Percentiles rank a stretch among this genome's conserved stretches.
phyloP scores from a whole-genome alignment of 2,888 invertebrate species.

The Ennomos quercinarius region DNA sequence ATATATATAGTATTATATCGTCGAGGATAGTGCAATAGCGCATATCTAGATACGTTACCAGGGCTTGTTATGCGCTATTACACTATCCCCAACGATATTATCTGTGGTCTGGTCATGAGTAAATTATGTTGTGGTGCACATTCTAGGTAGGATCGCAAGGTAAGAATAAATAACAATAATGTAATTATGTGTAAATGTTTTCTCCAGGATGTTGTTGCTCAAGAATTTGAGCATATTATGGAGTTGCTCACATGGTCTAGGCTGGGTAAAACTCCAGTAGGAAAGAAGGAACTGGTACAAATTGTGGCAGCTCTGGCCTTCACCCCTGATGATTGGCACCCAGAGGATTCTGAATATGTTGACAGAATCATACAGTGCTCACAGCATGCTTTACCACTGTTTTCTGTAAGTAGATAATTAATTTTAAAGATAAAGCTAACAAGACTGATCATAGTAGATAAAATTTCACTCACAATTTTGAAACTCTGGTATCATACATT shows the following conservation, averaged over 20 bases:
- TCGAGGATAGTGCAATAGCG: too few species aligned
- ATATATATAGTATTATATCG: too few species aligned
- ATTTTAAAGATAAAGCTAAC: not conserved
- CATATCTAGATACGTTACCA: too few species aligned
- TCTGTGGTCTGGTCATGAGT: too few species aligned
- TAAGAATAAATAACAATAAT: too few species aligned
- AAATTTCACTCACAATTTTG: too few species aligned
- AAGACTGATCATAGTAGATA: too few species aligned
- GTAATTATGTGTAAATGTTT: not conserved
- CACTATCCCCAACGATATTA: too few species aligned
- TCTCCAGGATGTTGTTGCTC: constrained; percentile 93
- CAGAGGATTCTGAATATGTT: constrained; percentile 90
- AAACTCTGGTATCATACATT: too few species aligned
- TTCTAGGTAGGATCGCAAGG: too few species aligned
- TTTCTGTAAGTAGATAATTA: constrained; percentile 89
- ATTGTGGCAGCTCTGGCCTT: constrained; percentile 93
- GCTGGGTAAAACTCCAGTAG: constrained; percentile 91
- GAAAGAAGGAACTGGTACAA: constrained; percentile 94
- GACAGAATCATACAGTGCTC: constrained; percentile 94
- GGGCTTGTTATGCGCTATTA: too few species aligned
- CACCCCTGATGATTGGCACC: constrained; percentile 88
- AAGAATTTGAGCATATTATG: constrained; percentile 96
- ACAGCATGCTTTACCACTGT: constrained; percentile 93
- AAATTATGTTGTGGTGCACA: too few species aligned
- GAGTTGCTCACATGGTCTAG: constrained; percentile 92